Evolutionary conservation across 2,797 vertebrate genomes (phyloP).

Genomic region (Borostomias antarcticus): DNA sequence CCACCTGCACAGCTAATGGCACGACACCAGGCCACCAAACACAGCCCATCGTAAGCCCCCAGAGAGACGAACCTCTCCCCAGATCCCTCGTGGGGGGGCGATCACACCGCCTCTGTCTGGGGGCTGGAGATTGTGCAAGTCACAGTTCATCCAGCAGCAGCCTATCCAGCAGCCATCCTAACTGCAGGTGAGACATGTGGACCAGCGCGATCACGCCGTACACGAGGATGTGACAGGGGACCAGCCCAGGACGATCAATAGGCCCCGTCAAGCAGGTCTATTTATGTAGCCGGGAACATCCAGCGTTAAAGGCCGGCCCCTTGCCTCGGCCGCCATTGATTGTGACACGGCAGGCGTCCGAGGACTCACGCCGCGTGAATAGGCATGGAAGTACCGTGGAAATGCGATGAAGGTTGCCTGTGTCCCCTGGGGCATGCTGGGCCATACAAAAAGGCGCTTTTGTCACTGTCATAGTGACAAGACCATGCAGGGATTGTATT

Average conservation of each 20-base stretch:
- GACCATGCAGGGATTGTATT: background rate
- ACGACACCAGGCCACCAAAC: constrained; percentile 13
- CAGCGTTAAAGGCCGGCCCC: constrained; percentile 39
- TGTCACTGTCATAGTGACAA: background rate
- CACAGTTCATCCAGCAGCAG: constrained; percentile 45
- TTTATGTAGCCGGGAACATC: constrained; percentile 56
- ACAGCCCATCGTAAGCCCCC: too few relatives aligned
- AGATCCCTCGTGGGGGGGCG: too few relatives aligned
- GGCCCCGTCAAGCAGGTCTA: constrained; percentile 53
- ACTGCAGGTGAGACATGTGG: constrained; percentile 52
- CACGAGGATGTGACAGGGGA: constrained; percentile 42
- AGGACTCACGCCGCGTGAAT: constrained; percentile 4
- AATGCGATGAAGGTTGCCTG: background rate
- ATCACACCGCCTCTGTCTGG: background rate
- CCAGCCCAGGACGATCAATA: constrained; percentile 58
- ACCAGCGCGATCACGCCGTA: constrained; percentile 45
- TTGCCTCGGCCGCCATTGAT: constrained; percentile 54
- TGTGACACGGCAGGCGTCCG: constrained; percentile 38
- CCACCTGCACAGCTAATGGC: constrained; percentile 23
- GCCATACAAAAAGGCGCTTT: background rate
- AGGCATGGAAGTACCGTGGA: background rate
- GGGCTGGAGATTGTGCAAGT: constrained; percentile 57
- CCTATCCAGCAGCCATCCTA: constrained; percentile 38
- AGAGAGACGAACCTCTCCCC: constrained; percentile 39
- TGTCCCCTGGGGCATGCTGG: constrained; percentile 7